A percentile compares a stretch with the other conserved stretches of the same genome.
phyloP scores from a whole-genome alignment of 2,797 vertebrate species.

The Potorous gilbertii region DNA sequence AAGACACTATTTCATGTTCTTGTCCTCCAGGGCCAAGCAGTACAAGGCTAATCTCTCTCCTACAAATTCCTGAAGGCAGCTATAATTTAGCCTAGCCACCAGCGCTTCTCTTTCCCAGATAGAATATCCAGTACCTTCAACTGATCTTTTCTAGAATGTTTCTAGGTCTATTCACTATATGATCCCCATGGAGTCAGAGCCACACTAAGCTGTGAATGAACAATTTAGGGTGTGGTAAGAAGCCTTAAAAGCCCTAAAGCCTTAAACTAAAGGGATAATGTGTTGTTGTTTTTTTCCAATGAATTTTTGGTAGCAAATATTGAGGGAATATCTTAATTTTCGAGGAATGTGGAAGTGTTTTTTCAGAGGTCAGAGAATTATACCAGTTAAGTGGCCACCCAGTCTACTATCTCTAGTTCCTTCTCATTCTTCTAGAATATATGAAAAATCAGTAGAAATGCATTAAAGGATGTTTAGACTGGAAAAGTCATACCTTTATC shows the following conservation, averaged over 20 bases:
- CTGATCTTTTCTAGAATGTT: not conserved
- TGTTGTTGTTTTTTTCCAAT: not conserved
- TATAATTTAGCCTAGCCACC: not conserved
- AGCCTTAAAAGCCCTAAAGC: not conserved
- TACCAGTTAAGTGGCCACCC: not conserved
- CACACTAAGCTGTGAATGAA: not conserved
- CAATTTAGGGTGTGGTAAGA: not conserved
- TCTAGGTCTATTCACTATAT: not conserved
- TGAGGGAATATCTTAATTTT: not conserved
- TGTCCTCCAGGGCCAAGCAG: not conserved
- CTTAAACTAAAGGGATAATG: not conserved
- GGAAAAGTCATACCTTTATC: not conserved
- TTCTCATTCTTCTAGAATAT: not conserved
- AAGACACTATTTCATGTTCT: not conserved
- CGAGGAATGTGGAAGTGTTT: not conserved
- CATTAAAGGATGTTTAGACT: not conserved
- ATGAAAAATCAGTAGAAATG: not conserved
- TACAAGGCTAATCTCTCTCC: not conserved
- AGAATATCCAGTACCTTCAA: too few relatives aligned
- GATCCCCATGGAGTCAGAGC: not conserved
- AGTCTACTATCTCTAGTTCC: not conserved
- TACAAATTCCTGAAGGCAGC: not conserved
- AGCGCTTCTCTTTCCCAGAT: not conserved
- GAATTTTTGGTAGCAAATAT: not conserved
- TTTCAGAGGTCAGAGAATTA: not conserved